These are phyloP conservation scores for Leptestheria dahalacensis DNA, from an alignment of 1,140 invertebrate genomes.

Conservation along the genomic window DNA sequence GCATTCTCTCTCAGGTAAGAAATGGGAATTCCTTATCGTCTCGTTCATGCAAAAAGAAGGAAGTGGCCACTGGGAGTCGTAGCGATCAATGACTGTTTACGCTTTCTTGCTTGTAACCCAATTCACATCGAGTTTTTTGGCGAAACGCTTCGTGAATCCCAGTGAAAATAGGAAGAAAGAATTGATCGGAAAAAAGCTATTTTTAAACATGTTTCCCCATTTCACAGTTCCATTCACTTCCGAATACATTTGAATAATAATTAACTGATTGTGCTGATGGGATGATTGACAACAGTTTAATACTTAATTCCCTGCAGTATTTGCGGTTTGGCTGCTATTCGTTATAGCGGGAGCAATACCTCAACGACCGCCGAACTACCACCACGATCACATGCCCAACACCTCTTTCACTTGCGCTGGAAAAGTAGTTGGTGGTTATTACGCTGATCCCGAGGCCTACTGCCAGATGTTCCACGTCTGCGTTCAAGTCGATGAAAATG, in stretches of 20 bases:
- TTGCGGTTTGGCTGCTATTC: not conserved
- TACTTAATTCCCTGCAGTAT: not conserved
- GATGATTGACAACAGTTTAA: no score
- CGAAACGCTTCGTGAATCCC: not conserved
- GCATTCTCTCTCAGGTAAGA: no score
- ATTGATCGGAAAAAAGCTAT: no score
- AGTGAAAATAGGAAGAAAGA: not conserved
- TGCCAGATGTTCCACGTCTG: slow-evolving; percentile 87
- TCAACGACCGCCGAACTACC: slow-evolving; percentile 46
- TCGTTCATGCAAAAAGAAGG: no score
- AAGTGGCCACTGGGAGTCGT: not conserved
- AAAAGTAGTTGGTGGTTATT: slow-evolving; percentile 78
- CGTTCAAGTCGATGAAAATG: slow-evolving; percentile 58
- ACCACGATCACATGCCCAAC: slow-evolving; percentile 61
- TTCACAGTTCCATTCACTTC: no score
- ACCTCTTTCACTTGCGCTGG: slow-evolving; percentile 72
- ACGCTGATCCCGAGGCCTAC: slow-evolving; percentile 75
- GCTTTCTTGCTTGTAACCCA: not conserved
- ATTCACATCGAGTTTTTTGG: not conserved
- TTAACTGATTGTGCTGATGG: no score
- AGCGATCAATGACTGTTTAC: not conserved
- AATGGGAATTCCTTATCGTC: no score
- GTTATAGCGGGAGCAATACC: not conserved
- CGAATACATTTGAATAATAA: no score
- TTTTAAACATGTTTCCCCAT: no score